These are phyloP conservation scores for Muscina levida DNA, from an alignment of 2,888 invertebrate genomes.

Conservation along the genomic window DNA sequence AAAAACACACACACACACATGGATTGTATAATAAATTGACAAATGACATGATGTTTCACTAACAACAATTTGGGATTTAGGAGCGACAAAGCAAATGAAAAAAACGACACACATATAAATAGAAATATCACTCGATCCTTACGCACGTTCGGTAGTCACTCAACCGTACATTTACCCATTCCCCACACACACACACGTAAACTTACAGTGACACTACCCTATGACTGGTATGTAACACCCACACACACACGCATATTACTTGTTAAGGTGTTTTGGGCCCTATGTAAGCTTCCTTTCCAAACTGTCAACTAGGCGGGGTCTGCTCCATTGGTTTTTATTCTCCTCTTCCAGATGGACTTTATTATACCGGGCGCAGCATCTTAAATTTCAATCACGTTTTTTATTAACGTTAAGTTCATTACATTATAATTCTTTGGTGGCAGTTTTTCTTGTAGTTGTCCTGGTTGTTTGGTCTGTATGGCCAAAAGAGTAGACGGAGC, in stretches of 20 bases:
- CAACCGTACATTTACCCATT: not conserved
- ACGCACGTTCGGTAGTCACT: constrained; percentile 23
- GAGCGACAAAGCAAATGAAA: constrained; percentile 7
- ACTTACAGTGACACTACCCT: not conserved
- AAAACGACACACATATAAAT: constrained; percentile 40
- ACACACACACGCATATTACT: too few species aligned
- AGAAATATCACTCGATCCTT: constrained; percentile 1
- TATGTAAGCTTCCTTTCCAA: not conserved
- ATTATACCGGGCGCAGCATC: constrained; percentile 52
- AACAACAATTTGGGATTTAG: not conserved
- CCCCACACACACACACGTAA: not conserved
- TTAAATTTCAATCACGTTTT: constrained; percentile 69
- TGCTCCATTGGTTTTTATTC: not conserved
- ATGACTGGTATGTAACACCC: not conserved
- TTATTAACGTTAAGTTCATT: constrained; percentile 69
- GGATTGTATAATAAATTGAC: constrained; percentile 58
- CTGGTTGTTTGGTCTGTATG: not conserved
- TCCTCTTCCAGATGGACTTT: constrained; percentile 41
- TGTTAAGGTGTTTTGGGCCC: constrained; percentile 38
- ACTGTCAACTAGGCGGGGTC: not conserved
- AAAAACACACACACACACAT: constrained; percentile 19
- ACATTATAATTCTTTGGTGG: constrained; percentile 55
- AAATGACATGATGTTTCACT: constrained; percentile 58
- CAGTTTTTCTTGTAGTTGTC: constrained; percentile 22
- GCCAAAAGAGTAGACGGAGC: constrained; percentile 29